Conservation (phyloP, 2,113 vertebrate species). For the Oenanthe melanoleuca region DNA sequence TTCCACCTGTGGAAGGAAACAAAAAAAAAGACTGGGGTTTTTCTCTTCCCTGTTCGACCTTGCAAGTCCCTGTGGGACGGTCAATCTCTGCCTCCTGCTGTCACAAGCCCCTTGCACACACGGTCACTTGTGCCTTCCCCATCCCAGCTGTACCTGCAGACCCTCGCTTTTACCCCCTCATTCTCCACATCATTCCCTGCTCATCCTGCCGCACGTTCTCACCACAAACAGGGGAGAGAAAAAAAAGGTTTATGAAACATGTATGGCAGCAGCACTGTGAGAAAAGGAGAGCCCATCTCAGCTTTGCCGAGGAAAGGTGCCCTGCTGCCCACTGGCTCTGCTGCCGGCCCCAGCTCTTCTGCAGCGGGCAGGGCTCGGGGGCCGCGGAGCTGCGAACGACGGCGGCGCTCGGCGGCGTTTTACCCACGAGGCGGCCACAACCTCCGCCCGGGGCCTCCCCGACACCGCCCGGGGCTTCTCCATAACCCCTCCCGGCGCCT, state of each 20-base stretch:
- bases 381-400: rapidly evolving
- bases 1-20: neutral
- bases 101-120: neutral
- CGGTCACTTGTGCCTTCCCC: neutral
- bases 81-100: neutral
- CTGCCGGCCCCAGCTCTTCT: neutral
- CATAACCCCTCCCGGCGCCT: too few relatives aligned
- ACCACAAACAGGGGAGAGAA: rapidly evolving
- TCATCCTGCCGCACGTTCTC: neutral
- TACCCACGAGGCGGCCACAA: too few relatives aligned
- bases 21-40: neutral
- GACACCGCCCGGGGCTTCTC: too few relatives aligned
- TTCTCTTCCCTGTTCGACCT: neutral
- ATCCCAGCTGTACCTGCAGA: neutral
- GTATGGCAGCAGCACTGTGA: rapidly evolving
- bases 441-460: too few relatives aligned
- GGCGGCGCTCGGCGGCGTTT: too few relatives aligned
- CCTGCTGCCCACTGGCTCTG: rapidly evolving
- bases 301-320: neutral
- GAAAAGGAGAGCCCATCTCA: neutral
- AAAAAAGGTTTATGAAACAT: rapidly evolving
- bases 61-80: rapidly evolving
- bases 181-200: too few relatives aligned
- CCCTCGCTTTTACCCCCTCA: neutral
- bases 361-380: rapidly evolving